Evolutionary conservation across 30 jellyfish, hydroid and myxozoan genomes (phyloP), one percentile per base, ranked within the genome.

Genomic region (Aurelia coerulea): DNA sequence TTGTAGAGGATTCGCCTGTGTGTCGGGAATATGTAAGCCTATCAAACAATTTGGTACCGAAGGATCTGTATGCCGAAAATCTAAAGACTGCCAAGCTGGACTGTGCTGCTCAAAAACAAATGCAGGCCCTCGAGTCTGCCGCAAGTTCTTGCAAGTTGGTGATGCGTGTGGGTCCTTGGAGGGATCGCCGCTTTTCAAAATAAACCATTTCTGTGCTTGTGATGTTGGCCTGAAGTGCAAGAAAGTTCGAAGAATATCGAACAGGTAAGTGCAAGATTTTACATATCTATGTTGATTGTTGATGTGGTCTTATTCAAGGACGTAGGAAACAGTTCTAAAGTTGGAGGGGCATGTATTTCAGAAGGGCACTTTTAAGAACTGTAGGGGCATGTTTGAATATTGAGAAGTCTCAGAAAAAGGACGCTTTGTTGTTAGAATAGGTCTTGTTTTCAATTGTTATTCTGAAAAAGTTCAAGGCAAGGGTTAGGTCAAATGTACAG

Each of bases 1-100:
- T 67, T 94, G 99, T 71, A 89, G 87, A 42, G 99, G 99, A n/a
- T 74, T 83, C 64, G 97, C 87, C 41, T 94, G 99, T 52, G 93
- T 87, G 35, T 64, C 96, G 46, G 97, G 99, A 54, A 49, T 79
- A 7, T 94, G 99, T 77, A 90, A 90, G 14, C 90, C 89, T 2
- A 63, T 60, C 13, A 74, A 59, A 39, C 84, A 71, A 78, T 62
- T 84, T 14, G 97, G 97, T 0, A 50, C 54, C 6, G 88, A 69
- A 52, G 97, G 95, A 7, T 91, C 99, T 4, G 19, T 85, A 14
- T 94, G 99, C 84, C 84, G 90, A 37, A 88, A 81, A 71, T 95
- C 94, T 12, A 76, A 86, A 23, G 99, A 94, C 79, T 94, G 99
- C 65, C 90, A 85, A 41, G 87, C 84, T 41, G 99, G 99, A 9